Base-by-base conservation (phyloP, 2,888 invertebrate species). In the Ophioninae sp. region DNA sequence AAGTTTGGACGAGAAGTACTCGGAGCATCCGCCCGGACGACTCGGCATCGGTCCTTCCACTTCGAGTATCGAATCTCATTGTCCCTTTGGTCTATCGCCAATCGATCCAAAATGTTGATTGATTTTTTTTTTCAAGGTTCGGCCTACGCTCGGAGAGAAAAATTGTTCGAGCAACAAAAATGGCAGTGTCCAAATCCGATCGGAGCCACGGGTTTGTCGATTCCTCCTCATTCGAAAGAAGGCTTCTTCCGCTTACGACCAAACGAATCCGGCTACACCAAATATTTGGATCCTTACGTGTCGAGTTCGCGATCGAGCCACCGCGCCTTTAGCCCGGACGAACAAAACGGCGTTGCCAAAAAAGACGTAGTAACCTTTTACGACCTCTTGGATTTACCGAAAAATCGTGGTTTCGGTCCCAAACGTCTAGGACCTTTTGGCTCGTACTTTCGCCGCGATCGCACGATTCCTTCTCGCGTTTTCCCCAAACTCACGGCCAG, bases 311-410 rank as follows among this genome's bases (percentile, higher is more conserved):
- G 90, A 81, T 87, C 90, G 17, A 87, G 89, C 2, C 92, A 92
- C 86, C 82, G 90, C 17, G 90, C 91, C 9, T 92, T 92, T 84
- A 89, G 86, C 10, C 80, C 87, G 56, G 87, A 91, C 1, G 88
- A 92, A 84, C 86, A 90, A 69, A 86, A 91, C 56, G 91, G 89
- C 20, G 86, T 91, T 23, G 90, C 91, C 0, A 89, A 88, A 79
- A 93, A 93, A 78, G 92, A 93, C 84, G 88, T 92, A 23, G 87
- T 92, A 6, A 94, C 93, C 6, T 91, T 89, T 84, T 93, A 93
- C 83, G 93, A 93, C 85, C 86, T 90, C 8, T 86, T 51, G 23
- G 81, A 17, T 17, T 68, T 84, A 51, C 73, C 82, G 59, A 82
- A 87, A 75, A 75, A 85, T 85, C 84, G 85, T n/a, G 86, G 85